Percentiles rank a stretch among this genome's conserved stretches.
Conservation (phyloP, 2,888 invertebrate species). For the Leptinotarsa tumamoca region DNA sequence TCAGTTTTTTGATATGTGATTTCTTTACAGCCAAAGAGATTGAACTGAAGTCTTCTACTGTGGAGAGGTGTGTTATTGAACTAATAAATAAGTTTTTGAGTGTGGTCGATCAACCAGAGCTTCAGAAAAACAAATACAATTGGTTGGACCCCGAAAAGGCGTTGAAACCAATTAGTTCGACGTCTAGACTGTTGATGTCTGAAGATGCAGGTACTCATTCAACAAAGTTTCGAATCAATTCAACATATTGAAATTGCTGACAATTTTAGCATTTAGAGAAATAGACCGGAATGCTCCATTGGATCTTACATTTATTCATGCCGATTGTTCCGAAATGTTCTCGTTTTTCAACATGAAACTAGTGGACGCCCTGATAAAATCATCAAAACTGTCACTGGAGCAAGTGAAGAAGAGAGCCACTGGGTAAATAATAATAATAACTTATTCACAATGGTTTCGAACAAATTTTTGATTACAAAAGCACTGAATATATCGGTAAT, state of each 20-base stretch:
- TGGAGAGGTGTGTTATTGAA: constrained; percentile 82
- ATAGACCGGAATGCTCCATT: constrained; percentile 73
- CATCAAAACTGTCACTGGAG: constrained; percentile 81
- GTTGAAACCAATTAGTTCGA: constrained; percentile 72
- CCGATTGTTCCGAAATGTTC: constrained; percentile 85
- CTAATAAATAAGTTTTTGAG: constrained; percentile 82
- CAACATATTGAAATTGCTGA: constrained; percentile 7
- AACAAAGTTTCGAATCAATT: constrained; percentile 4
- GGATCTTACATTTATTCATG: constrained; percentile 73
- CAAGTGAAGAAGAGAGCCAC: constrained; percentile 73
- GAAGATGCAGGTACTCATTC: constrained; percentile 70
- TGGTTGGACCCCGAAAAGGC: constrained; percentile 76
- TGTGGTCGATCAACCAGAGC: constrained; percentile 71
- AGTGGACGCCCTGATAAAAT: constrained; percentile 79
- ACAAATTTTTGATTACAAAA: too few species aligned
- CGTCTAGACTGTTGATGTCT: constrained; percentile 69
- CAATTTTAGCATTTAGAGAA: constrained; percentile 71
- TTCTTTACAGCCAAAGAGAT: constrained; percentile 65
- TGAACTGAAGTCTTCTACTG: constrained; percentile 73
- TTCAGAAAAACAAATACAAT: constrained; percentile 72
- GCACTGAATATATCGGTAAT: too few species aligned
- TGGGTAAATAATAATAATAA: constrained; percentile 50
- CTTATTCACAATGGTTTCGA: too few species aligned
- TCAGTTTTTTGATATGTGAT: not conserved
- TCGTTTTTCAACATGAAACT: constrained; percentile 83